Evolutionary conservation across 2,888 invertebrate genomes (phyloP), one percentile per base, ranked within the genome.

Genomic region (Hedychridium roseum): DNA sequence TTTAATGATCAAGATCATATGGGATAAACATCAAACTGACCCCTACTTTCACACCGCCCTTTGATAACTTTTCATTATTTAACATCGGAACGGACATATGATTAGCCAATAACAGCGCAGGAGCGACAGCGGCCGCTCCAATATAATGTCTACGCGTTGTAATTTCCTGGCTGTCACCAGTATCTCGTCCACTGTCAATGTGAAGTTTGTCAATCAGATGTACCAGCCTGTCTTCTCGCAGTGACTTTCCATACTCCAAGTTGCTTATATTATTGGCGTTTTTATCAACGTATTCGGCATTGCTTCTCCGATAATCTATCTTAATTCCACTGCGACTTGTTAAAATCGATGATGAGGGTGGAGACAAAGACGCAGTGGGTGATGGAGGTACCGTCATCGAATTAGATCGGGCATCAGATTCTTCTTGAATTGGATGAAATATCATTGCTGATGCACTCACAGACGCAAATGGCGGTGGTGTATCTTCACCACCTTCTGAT

Each of bases 241-340:
- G 54, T 2, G 66, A 42, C 57, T 73, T 73, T 11, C 47, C 55
- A 11, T 68, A 71, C 12, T 71, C 71, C 32, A 54, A n/a, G 54
- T 69, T 60, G 48, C 53, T 61, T 37, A 73, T 64, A 42, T 72
- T 79, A 52, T 81, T 82, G 0, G 81, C 79, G 54, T 81, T 82
- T 50, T 74, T 81, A 55, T 82, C 82, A 1, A 81, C 78, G 59
- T 79, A 81, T 53, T 81, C 81, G 30, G 74, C 70, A 1, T 75
- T 79, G 45, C 70, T 76, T 46, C 73, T 69, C 37, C 74, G 73
- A 61, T 75, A 81, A 55, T 81, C 80, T 5, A 71, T 71, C 31
- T 56, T 69, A n/a, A 69, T 70, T 3, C 78, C 77, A 12, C 75
- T 77, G 12, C 73, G 71, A n/a, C 74, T 78, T 7, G 76, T 77